Conservation (phyloP, 2,888 invertebrate genomes). For the Calliopum simillimum region DNA sequence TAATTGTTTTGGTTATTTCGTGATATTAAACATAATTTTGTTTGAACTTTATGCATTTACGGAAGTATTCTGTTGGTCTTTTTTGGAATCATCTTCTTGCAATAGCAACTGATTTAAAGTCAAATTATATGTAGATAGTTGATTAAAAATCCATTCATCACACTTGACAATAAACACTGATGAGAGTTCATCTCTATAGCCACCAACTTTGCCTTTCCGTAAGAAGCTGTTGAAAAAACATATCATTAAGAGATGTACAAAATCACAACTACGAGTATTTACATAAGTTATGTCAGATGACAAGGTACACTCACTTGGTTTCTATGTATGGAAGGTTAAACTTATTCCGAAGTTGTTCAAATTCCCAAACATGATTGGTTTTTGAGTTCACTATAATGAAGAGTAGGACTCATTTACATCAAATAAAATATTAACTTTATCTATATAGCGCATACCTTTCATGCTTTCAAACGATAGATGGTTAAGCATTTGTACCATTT, state of each 20-base stretch:
- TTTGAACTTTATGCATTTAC: too few relatives aligned
- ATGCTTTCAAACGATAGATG: conserved; percentile 53
- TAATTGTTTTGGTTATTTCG: too few relatives aligned
- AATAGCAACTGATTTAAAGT: conserved; percentile 42
- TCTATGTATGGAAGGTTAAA: conserved; percentile 24
- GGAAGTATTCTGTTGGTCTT: too few relatives aligned
- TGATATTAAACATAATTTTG: too few relatives aligned
- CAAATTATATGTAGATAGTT: conserved; percentile 33
- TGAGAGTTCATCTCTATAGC: conserved; percentile 43
- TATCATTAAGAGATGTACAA: too few relatives aligned
- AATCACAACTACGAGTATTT: too few relatives aligned
- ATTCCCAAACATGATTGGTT: conserved; percentile 54
- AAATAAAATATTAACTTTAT: too few relatives aligned
- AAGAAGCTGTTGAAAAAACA: conserved; percentile 41
- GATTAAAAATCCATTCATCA: conserved; percentile 40
- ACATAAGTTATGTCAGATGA: too few relatives aligned
- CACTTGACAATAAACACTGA: conserved; percentile 37
- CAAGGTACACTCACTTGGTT: conserved; percentile 39
- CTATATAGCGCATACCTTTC: too few relatives aligned
- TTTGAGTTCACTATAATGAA: conserved; percentile 56
- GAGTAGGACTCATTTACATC: too few relatives aligned
- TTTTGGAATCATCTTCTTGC: neutral
- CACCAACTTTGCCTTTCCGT: conserved; percentile 43
- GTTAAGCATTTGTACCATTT: conserved; percentile 44
- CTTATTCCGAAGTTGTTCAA: conserved; percentile 11